Base-by-base conservation (phyloP, 2,797 vertebrate genomes). In the Protonibea diacanthus region DNA sequence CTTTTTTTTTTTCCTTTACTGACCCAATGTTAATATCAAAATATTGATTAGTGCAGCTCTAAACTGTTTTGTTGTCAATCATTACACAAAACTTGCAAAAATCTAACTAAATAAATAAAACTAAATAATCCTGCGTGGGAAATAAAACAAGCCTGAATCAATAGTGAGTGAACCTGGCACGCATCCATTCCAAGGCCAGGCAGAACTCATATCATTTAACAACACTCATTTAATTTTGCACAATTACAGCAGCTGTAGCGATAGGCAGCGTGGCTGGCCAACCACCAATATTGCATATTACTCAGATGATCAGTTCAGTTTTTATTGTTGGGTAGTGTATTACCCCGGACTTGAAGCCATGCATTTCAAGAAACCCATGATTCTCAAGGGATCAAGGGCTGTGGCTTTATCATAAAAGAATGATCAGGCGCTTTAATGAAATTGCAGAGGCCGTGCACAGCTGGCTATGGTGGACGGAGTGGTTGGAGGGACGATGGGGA, bases 371-470 rank as follows among this genome's bases (percentile, higher is more conserved):
- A 83, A 84, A 71, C 45, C 51, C 27, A 42, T 3, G 42, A 29
- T 72, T 81, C 75, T 86, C 74, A 25, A 73, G 66, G 81, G 66
- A 82, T 64, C 45, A 12, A 14, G 17, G 62, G 76, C 74, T 71
- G 81, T 76, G 67, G 78, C 47, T 86, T 83, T 68, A 82, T 66
- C 76, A 76, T 86, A 71, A 86, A 83, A 81, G 55, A 86, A 82
- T 69, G 66, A 82, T 75, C 78, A 74, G 78, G 68, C 70, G 78
- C 87, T 93, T 89, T 93, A 88, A 94, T 93, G 89, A 88, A 91
- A 92, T 87, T 90, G 86, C 64, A 74, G 60, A 84, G 57, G 76
- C 82, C 23, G 14, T 61, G 73, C 83, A 84, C 93, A 94, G 90
- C 93, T 94, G 93, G 80, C 76, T 65, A 63, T 29, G 70, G 84